phyloP scores from a whole-genome alignment of 2,888 invertebrate species.

The Amitus sp. region DNA sequence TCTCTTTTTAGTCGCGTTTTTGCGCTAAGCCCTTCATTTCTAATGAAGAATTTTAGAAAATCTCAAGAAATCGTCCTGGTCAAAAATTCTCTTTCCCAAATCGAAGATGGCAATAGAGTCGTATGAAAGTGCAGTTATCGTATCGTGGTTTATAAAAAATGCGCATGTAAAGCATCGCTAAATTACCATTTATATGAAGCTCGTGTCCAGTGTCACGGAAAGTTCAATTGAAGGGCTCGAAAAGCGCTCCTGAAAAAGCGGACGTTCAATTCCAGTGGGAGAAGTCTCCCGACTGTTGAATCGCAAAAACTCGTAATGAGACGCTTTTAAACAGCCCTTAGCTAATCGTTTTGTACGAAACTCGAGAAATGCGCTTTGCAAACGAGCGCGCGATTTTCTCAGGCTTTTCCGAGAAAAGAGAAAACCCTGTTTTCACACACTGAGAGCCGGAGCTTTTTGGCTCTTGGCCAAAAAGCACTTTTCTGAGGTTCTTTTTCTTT shows the following conservation, averaged over 20 bases:
- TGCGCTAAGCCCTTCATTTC: no score
- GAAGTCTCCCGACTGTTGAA: slow-evolving; percentile 31
- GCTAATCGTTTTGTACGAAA: no score
- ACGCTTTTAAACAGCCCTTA: no score
- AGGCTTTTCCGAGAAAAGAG: not conserved
- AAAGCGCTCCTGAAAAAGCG: slow-evolving; percentile 2
- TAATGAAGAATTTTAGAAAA: no score
- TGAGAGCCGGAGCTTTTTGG: slow-evolving; percentile 10
- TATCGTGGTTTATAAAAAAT: not conserved
- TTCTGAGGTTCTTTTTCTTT: slow-evolving; percentile 5
- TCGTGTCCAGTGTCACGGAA: slow-evolving; percentile 33
- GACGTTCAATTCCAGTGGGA: slow-evolving; percentile 19
- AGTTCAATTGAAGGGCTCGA: slow-evolving; percentile 23
- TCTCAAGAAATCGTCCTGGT: no score
- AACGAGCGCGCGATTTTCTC: not conserved
- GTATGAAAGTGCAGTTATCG: no score
- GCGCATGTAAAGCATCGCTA: slow-evolving; percentile 12
- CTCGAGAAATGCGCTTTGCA: no score
- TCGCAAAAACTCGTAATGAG: slow-evolving; percentile 47
- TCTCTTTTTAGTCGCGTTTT: no score
- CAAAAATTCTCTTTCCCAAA: no score
- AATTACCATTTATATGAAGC: slow-evolving; percentile 38
- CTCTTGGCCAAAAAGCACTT: slow-evolving; percentile 32
- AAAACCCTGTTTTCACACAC: not conserved
- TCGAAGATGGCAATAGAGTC: no score